phyloP scores from a whole-genome alignment of 2,888 invertebrate species.

The Penaeus monodon region DNA sequence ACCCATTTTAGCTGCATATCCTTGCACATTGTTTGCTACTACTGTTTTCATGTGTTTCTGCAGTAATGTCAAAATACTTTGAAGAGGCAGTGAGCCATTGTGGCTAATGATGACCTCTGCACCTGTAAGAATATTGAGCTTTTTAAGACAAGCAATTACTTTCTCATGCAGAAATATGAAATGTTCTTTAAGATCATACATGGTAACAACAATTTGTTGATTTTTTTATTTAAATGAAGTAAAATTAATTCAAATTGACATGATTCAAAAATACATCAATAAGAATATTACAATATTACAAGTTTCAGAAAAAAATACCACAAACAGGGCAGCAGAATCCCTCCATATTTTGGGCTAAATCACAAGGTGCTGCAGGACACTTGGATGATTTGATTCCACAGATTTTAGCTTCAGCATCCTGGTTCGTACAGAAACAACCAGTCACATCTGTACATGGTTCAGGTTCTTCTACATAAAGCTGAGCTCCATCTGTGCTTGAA shows the following conservation, averaged over 20 bases:
- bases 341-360: conserved; percentile 32
- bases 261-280: too few relatives aligned
- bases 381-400: conserved; percentile 39
- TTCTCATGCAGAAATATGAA: too few relatives aligned
- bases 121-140: conserved; percentile 19
- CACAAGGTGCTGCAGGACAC: conserved; percentile 34
- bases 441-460: conserved; percentile 42
- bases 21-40: conserved; percentile 6
- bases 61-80: conserved; percentile 10
- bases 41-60: conserved; percentile 13
- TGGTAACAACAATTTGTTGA: not conserved
- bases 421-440: conserved; percentile 45
- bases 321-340: conserved; percentile 53
- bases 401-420: conserved; percentile 27
- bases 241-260: too few relatives aligned
- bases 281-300: too few relatives aligned
- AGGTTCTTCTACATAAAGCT: conserved; percentile 44
- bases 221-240: too few relatives aligned
- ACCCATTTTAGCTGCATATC: conserved; percentile 41
- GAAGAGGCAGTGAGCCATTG: conserved; percentile 33
- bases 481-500: conserved; percentile 16
- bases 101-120: conserved; percentile 48
- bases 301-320: conserved; percentile 20
- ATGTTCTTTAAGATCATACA: too few relatives aligned
- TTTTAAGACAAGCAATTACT: too few relatives aligned